These are phyloP conservation scores for Enteromius radiatus DNA, from an alignment of 2,797 vertebrate species.

Conservation along the genomic window DNA sequence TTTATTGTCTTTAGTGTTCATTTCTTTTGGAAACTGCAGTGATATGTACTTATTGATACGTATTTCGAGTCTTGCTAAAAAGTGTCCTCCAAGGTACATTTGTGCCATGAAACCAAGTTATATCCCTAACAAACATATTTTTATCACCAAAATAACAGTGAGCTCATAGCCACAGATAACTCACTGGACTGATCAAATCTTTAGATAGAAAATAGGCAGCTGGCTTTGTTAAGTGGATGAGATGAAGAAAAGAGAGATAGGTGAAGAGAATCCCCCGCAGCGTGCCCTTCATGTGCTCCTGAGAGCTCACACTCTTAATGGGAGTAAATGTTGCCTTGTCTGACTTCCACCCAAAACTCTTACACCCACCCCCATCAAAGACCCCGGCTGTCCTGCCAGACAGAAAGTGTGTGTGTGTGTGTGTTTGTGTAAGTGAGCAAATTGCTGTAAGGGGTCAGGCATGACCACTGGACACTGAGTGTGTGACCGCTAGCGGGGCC, in stretches of 20 bases:
- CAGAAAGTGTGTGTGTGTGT: slow-evolving; percentile 50
- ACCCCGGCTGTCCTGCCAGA: slow-evolving; percentile 70
- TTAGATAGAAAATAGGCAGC: background rate
- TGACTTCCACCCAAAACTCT: slow-evolving; percentile 47
- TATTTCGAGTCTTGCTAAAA: too few relatives aligned
- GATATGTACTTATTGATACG: too few relatives aligned
- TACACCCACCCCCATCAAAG: slow-evolving; percentile 59
- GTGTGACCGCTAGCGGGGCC: slow-evolving; percentile 70
- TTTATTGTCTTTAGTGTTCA: too few relatives aligned
- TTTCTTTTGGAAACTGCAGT: too few relatives aligned
- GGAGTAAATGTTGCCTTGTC: slow-evolving; percentile 57
- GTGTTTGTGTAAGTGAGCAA: slow-evolving; percentile 59
- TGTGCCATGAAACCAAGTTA: background rate
- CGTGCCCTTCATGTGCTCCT: slow-evolving; percentile 78
- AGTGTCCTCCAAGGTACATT: too few relatives aligned
- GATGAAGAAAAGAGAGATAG: background rate
- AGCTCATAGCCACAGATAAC: background rate
- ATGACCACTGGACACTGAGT: slow-evolving; percentile 29
- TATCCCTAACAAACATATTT: background rate
- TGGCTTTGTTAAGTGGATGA: background rate
- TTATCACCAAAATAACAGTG: background rate
- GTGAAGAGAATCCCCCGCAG: slow-evolving; percentile 25
- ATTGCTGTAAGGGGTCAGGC: slow-evolving; percentile 54
- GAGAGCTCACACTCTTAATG: slow-evolving; percentile 65
- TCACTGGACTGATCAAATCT: background rate